Percentiles rank a stretch among this genome's conserved stretches.
Conservation (phyloP, 2,113 vertebrate genomes). For the Thalassoma bifasciatum region DNA sequence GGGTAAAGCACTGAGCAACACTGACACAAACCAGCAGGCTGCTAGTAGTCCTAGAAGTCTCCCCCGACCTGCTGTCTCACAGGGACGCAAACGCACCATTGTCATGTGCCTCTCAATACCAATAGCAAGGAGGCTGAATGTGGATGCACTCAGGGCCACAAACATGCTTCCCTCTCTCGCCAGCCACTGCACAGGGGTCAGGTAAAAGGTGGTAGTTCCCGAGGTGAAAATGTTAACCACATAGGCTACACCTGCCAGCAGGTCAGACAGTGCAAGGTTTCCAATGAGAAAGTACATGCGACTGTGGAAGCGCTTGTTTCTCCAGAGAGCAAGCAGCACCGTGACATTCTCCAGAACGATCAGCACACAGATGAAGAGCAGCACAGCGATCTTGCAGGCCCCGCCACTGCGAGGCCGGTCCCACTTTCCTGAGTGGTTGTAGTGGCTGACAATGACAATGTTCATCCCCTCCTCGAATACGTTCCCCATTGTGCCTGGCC, state of each 20-base stretch:
- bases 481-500: conserved; percentile 64
- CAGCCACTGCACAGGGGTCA: conserved; percentile 82
- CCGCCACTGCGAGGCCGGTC: conserved; percentile 58
- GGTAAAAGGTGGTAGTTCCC: conserved; percentile 77
- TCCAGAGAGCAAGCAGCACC: conserved; percentile 82
- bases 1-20: conserved; percentile 82
- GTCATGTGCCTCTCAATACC: conserved; percentile 86
- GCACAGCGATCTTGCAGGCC: conserved; percentile 73
- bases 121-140: conserved; percentile 84
- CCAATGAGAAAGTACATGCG: conserved; percentile 85
- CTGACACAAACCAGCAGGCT: conserved; percentile 83
- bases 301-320: conserved; percentile 84
- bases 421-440: conserved; percentile 86
- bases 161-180: conserved; percentile 86
- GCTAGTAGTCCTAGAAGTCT: conserved; percentile 79
- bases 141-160: conserved; percentile 84
- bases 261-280: conserved; percentile 84
- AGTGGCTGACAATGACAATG: conserved; percentile 75
- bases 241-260: conserved; percentile 84
- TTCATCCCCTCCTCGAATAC: conserved; percentile 77
- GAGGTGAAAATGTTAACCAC: conserved; percentile 84
- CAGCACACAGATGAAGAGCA: conserved; percentile 81
- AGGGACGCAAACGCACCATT: conserved; percentile 83
- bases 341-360: conserved; percentile 84
- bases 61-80: conserved; percentile 78